phyloP scores from a whole-genome alignment of 2,888 invertebrate genomes.

The Ametastegia equiseti region DNA sequence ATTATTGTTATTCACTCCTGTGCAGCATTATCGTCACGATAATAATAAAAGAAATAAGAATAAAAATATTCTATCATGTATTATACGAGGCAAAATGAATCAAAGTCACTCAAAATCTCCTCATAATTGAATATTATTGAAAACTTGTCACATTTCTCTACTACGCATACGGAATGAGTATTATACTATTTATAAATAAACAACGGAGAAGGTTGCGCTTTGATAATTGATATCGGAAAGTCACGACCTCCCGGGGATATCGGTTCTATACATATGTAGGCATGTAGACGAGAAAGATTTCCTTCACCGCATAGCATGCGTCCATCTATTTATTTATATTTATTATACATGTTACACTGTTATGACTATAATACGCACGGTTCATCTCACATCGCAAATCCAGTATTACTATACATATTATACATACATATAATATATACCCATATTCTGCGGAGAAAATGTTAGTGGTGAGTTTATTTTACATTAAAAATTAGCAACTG shows the following conservation, averaged over 20 bases:
- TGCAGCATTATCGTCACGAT: no score
- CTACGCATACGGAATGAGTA: not conserved
- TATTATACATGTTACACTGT: not conserved
- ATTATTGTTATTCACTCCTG: no score
- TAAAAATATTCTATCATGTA: not conserved
- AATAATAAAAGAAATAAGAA: no score
- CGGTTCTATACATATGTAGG: no score
- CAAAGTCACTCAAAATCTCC: not conserved
- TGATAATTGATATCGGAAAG: constrained; percentile 31
- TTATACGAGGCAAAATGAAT: no score
- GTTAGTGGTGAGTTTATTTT: constrained; percentile 33
- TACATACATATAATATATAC: no score
- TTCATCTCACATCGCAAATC: not conserved
- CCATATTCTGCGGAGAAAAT: not conserved
- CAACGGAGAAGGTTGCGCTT: not conserved
- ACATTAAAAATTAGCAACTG: constrained; percentile 34
- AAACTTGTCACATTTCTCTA: not conserved
- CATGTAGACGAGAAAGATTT: no score
- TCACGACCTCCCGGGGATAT: constrained; percentile 25
- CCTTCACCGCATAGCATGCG: not conserved
- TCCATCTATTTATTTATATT: not conserved
- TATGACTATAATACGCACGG: not conserved
- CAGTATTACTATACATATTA: not conserved
- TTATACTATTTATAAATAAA: constrained; percentile 24
- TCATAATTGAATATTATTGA: not conserved